Evolutionary conservation across 2,113 vertebrate species (phyloP), one percentile per base, ranked within the genome.

Genomic region (Sinocyclocheilus maitianheensis): DNA sequence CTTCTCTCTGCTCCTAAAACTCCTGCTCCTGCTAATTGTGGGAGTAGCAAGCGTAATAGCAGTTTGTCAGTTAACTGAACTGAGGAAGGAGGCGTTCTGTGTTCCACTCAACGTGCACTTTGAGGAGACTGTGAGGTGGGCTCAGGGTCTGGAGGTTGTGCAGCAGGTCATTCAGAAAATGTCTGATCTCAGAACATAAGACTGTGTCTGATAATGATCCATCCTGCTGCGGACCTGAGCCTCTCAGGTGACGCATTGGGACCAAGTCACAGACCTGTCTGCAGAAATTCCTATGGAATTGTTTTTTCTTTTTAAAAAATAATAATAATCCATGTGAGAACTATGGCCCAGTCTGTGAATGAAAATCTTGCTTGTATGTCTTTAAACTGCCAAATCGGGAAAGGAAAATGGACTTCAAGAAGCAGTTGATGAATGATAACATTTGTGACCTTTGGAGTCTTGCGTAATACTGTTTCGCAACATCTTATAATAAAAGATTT

Each of bases 281-380:
- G 92, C 93, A 93, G 95, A 95, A 93, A 97, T 97, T 97, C 97
- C 97, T 97, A 96, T 97, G 97, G 97, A 98, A 97, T 97, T 95
- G 94, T 93, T 53, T 81, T 77, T 85, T 89, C 84, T 89, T 89
- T 89, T 90, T 72, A 69, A 85, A 83, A 69, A 80, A 63, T 16
- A 22, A 40, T 77, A 71, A 43, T 60, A 51, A 81, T 81, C 53
- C 77, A 84, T 84, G 26, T 37, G 20, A 75, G 22, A 69, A 71
- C 34, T 63, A 76, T 67, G 69, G 85, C 62, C 53, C 51, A 55
- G 60, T 40, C 37, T 84, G 71, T 82, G 51, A 63, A 40, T 58
- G 16, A 24, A 74, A 71, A 63, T 77, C n/a, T 18, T 67, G 43
- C 77, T 46, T 43, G 40, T 69, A n/a, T 63, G 30, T 85, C 62